Evolutionary conservation across 2,888 invertebrate genomes (phyloP), one percentile per base, ranked within the genome.

Genomic region (Ecliptopera silaceata): DNA sequence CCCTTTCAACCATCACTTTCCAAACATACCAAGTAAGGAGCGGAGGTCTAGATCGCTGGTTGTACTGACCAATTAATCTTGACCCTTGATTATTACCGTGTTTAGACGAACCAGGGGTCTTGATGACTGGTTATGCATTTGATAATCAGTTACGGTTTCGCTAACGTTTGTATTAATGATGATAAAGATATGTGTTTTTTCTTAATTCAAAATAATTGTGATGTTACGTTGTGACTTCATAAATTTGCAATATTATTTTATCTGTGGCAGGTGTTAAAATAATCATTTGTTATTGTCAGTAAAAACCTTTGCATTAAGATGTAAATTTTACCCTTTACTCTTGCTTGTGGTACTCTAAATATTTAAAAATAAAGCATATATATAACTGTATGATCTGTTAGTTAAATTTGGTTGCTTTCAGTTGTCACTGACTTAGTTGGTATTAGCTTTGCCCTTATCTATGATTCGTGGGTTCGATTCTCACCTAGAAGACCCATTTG

Each of bases 91-190:
- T 48, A 49, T 53, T 56, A 54, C 29, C n/a, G 32, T 42, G 45
- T 56, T 42, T 32, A 26, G 26, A 41, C 44, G 26, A 50, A 29
- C 31, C 18, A 47, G 20, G 65, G 80, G 39, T 78, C 84, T 68
- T 42, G 31, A 57, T 64, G 34, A 50, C 56, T 84, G 85, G 85
- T 69, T 68, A 54, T 64, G 53, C 67, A 62, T 65, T 72, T 78
- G 81, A 85, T 84, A 80, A 84, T 86, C 79, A 70, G 86, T 79
- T 80, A 86, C 78, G 82, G 78, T 78, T 75, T 72, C 74, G 71
- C 73, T 79, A 79, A 75, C 75, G 71, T 79, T 79, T 74, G 78
- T 74, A 82, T 83, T 86, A 87, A 82, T 80, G 82, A 82, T 82
- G 80, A 84, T 84, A 78, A 80, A 80, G 74, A 71, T 70, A 80